Conservation (phyloP, 1,140 invertebrate genomes). For the Drosophila insularis region DNA sequence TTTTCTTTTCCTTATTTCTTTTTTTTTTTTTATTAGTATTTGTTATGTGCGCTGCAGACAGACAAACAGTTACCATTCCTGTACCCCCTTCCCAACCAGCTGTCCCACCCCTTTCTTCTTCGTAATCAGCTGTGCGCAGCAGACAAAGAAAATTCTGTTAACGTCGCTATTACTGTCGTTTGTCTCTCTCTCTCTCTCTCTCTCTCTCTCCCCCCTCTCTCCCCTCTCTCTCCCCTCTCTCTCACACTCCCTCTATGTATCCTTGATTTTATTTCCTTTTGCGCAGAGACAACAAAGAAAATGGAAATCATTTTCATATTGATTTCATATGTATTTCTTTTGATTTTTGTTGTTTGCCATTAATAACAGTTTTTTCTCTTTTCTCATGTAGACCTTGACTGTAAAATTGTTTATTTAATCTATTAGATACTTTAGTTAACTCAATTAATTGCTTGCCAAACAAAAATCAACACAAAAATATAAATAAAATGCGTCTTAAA, state of each 20-base stretch:
- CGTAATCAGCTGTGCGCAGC: conserved; percentile 57
- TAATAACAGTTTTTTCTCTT: conserved; percentile 7
- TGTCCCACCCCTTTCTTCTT: neutral
- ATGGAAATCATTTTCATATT: conserved; percentile 21
- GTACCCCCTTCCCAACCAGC: neutral
- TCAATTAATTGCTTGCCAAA: conserved; percentile 7
- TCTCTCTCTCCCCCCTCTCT: conserved; percentile 57
- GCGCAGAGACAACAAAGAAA: conserved; percentile 59
- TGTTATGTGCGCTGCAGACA: conserved; percentile 24
- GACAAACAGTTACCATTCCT: conserved; percentile 29
- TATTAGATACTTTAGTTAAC: conserved; percentile 6
- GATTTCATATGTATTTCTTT: conserved; percentile 2
- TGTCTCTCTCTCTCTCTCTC: conserved; percentile 49
- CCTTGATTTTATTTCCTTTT: conserved; percentile 70
- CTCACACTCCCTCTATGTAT: conserved; percentile 46
- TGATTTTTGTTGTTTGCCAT: conserved; percentile 20
- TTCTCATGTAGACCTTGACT: conserved; percentile 11
- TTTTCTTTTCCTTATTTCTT: conserved; percentile 35
- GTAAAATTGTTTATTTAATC: conserved; percentile 24
- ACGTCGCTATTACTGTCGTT: conserved; percentile 26
- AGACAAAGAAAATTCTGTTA: conserved; percentile 68
- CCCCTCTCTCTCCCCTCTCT: conserved; percentile 48
- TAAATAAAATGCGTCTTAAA: conserved; percentile 10
- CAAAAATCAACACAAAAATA: neutral
- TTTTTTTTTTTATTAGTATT: neutral